Percentiles rank a stretch among this genome's conserved stretches.
phyloP scores from a whole-genome alignment of 2,113 vertebrate genomes.

The Melanerpes formicivorus region DNA sequence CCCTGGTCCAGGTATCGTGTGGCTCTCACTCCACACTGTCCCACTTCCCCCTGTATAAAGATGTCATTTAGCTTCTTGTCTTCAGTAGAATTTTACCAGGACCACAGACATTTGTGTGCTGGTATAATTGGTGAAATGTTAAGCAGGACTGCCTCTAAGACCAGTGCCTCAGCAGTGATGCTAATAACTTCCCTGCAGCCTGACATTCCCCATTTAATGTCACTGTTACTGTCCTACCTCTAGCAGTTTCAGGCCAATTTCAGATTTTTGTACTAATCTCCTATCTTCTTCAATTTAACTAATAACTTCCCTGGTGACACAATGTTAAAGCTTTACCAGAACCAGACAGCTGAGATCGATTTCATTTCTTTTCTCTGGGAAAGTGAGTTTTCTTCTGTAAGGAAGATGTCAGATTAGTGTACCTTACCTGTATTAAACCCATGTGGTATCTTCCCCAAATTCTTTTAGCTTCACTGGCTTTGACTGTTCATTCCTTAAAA shows the following conservation, averaged over 20 bases:
- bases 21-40: background rate
- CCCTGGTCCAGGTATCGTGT: accelerated
- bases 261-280: conserved; percentile 27
- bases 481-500: conserved; percentile 10
- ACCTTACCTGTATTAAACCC: background rate
- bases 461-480: background rate
- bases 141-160: background rate
- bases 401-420: background rate
- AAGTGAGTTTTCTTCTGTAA: conserved; percentile 1
- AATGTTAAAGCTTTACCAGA: background rate
- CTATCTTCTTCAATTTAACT: conserved; percentile 46
- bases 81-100: background rate
- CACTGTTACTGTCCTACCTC: conserved; percentile 3
- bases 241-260: conserved; percentile 24
- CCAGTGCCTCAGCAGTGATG: background rate
- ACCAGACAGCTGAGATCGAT: conserved; percentile 6
- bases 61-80: background rate
- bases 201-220: background rate
- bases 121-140: background rate
- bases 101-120: background rate
- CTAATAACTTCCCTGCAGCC: conserved; percentile 13
- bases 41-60: background rate
- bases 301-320: conserved; percentile 32
- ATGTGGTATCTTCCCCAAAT: background rate
- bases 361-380: conserved; percentile 16